Conservation (phyloP, 2,888 invertebrate genomes). For the Antheraea assamensis region DNA sequence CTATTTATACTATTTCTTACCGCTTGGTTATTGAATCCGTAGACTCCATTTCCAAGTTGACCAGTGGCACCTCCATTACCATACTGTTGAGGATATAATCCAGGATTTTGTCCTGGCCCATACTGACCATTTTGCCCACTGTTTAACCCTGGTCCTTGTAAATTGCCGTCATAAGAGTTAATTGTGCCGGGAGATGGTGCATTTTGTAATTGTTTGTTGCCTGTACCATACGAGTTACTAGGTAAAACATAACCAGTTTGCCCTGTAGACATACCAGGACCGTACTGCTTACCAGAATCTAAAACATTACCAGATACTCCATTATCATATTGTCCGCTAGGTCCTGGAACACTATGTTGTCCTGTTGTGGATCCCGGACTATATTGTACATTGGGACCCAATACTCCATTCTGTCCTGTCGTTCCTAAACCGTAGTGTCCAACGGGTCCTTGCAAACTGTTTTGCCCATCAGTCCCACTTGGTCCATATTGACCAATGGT, state of each 20-base stretch:
- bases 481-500: conserved; percentile 21
- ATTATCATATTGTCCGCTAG: conserved; percentile 26
- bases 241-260: conserved; percentile 16
- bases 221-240: conserved; percentile 17
- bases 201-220: conserved; percentile 16
- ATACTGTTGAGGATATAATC: conserved; percentile 16
- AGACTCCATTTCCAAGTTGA: conserved; percentile 24
- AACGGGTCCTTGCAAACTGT: conserved; percentile 12
- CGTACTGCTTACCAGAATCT: conserved; percentile 19
- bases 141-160: conserved; percentile 8
- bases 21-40: conserved; percentile 35
- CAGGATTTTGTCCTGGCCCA: conserved; percentile 19
- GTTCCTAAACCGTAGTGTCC: conserved; percentile 24
- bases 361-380: conserved; percentile 24
- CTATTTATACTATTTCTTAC: conserved; percentile 34
- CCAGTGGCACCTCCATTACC: conserved; percentile 21
- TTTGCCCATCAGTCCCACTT: conserved; percentile 26
- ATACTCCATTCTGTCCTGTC: conserved; percentile 23
- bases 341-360: conserved; percentile 17
- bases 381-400: conserved; percentile 27
- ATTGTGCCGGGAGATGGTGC: neutral
- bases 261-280: conserved; percentile 24
- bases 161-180: neutral
- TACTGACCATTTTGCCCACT: conserved; percentile 17
- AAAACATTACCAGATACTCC: neutral